Evolutionary conservation across 1,140 invertebrate genomes (phyloP).

Genomic region (Sesamia nonagrioides): DNA sequence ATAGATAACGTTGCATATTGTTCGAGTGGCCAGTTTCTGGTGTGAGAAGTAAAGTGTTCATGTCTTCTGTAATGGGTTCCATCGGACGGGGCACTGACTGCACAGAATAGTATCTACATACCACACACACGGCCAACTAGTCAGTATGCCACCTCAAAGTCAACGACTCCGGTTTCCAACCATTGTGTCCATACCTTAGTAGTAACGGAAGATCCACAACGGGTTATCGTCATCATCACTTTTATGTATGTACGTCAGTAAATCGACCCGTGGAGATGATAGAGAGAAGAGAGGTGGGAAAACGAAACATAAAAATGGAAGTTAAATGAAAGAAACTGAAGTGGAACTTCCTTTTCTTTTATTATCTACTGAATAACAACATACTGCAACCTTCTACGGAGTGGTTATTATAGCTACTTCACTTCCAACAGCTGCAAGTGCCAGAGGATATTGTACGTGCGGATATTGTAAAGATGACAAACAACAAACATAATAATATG

Average conservation of each 20-base stretch:
- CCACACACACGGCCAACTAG: not conserved
- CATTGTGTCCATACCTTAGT: not conserved
- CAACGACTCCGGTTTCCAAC: not conserved
- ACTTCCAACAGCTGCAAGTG: too few species aligned
- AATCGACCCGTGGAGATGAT: too few species aligned
- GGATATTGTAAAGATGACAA: too few species aligned
- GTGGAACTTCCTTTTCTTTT: too few species aligned
- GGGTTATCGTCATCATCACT: not conserved
- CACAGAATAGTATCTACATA: not conserved
- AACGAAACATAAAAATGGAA: too few species aligned
- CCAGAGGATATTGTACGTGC: too few species aligned
- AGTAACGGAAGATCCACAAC: not conserved
- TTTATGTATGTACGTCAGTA: not conserved
- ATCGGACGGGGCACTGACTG: not conserved
- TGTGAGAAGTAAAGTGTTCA: not conserved
- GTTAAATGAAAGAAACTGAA: too few species aligned
- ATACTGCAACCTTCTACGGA: too few species aligned
- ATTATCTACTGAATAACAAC: too few species aligned
- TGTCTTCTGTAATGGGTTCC: not conserved
- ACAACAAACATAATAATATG: too few species aligned
- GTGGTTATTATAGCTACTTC: too few species aligned
- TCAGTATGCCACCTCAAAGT: not conserved
- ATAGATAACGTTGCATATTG: not conserved
- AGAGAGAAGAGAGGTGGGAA: too few species aligned
- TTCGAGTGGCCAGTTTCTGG: not conserved